Evolutionary conservation across 2,888 invertebrate species (phyloP), one percentile per base, ranked within the genome.

Genomic region (Oxytorus armatus): DNA sequence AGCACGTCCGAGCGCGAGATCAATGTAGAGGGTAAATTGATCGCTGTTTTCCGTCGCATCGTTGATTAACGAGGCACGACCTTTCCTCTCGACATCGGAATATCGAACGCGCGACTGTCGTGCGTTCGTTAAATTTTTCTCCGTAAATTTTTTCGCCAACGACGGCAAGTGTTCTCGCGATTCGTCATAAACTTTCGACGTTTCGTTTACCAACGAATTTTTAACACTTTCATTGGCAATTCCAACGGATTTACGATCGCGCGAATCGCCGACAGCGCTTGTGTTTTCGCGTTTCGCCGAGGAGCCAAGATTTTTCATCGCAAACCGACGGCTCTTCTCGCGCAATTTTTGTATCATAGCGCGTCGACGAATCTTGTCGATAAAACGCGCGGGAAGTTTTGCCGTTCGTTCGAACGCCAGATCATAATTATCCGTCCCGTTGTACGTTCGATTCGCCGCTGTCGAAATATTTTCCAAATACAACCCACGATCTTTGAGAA

Each of bases 21-120:
- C 65, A 7, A 77, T 42, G 29, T 77, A 77, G 21, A 77, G 16
- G 2, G 77, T 77, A 1, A 77, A 36, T 18, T 72, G 57, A 29
- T 72, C 65, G n/a, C 8, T 49, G 49, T 23, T 77, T 44, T 77
- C 55, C 16, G 21, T 44, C 25, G 69, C 10, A 69, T 69, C 59
- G 8, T 47, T 44, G 21, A 76, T 61, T 0, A 76, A 51, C 25
- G 76, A 51, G 11, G 76, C 61, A 16, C 25, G 70, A n/a, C 29
- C 49, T 4, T 8, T 14, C 66, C 66, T 2, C 29, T 29, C 29
- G 5, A 5, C 29, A 5, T 29, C 29, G 29, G 29, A 29, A 3
- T 29, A 2, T 2, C 5, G 3, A 5, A 3, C 5, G 2, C 29
- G 29, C 2, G 2, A 29, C 2, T 29, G 5, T 3, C 2, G 2